Evolutionary conservation across 2,797 vertebrate genomes (phyloP).

Genomic region (Anolis apletophallus): DNA sequence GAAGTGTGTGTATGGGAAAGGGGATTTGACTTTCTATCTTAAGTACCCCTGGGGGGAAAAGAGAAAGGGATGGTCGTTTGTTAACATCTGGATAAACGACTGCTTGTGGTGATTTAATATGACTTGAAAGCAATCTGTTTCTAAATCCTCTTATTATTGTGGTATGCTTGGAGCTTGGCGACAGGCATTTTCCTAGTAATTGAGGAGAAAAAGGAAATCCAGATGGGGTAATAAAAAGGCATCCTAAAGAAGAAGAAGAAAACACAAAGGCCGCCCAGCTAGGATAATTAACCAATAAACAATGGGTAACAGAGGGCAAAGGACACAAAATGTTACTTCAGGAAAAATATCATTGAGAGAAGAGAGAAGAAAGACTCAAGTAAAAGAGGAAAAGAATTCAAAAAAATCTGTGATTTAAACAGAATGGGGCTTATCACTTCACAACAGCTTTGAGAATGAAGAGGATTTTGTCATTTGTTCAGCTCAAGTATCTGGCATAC

Average conservation of each 20-base stretch:
- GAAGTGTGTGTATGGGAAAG: no score
- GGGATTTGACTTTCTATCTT: neutral
- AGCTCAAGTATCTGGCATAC: neutral
- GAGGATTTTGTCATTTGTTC: neutral
- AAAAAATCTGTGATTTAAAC: neutral
- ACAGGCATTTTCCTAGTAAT: neutral
- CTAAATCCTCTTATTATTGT: slow-evolving; percentile 70
- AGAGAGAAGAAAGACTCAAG: neutral
- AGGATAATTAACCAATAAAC: slow-evolving; percentile 30
- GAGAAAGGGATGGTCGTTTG: slow-evolving; percentile 38
- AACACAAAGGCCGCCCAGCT: neutral
- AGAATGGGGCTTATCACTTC: neutral
- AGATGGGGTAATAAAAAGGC: slow-evolving; percentile 42
- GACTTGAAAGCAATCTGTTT: slow-evolving; percentile 69
- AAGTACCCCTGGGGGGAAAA: neutral
- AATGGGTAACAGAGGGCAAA: neutral
- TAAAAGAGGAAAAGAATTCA: neutral
- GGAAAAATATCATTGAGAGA: neutral
- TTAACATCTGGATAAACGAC: slow-evolving; percentile 56
- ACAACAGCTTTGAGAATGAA: neutral
- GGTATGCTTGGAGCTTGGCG: slow-evolving; percentile 56
- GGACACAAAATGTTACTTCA: neutral
- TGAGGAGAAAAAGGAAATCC: slow-evolving; percentile 29
- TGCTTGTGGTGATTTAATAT: slow-evolving; percentile 65
- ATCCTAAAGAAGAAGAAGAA: slow-evolving; percentile 10